These are phyloP conservation scores for Gallinago solitaria DNA, from an alignment of 2,797 vertebrate genomes.

Conservation along the genomic window DNA sequence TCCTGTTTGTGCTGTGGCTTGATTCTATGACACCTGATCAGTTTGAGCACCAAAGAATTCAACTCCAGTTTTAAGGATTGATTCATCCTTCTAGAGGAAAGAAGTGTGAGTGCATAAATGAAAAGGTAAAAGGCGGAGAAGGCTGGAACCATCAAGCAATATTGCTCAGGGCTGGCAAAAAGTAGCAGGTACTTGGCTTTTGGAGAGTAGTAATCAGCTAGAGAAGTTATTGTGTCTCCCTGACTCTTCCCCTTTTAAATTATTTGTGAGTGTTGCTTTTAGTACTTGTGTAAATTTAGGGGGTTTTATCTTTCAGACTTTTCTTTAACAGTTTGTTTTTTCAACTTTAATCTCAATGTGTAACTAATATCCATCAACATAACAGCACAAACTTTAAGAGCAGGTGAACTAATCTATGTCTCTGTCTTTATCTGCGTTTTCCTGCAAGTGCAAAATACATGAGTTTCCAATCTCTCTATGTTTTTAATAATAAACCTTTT, in stretches of 20 bases:
- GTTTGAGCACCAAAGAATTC: neutral
- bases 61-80: neutral
- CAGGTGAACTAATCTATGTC: neutral
- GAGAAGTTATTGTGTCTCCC: neutral
- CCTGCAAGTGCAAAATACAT: neutral
- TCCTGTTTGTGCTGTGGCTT: neutral
- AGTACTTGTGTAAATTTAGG: neutral
- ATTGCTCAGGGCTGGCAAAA: neutral
- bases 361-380: neutral
- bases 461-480: neutral
- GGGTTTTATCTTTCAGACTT: neutral
- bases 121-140: neutral
- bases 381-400: neutral
- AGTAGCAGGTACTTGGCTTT: neutral
- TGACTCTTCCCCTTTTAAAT: neutral
- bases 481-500: neutral
- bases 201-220: neutral
- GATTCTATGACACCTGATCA: neutral
- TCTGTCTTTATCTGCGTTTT: constrained; percentile 16
- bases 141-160: neutral
- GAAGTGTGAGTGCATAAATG: neutral
- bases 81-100: neutral
- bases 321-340: neutral
- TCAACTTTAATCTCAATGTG: neutral
- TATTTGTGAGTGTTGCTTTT: neutral